A percentile compares a stretch with the other conserved stretches of the same genome.
Evolutionary conservation across 1,140 invertebrate genomes (phyloP).

Genomic region (Drosophila tsacasi): DNA sequence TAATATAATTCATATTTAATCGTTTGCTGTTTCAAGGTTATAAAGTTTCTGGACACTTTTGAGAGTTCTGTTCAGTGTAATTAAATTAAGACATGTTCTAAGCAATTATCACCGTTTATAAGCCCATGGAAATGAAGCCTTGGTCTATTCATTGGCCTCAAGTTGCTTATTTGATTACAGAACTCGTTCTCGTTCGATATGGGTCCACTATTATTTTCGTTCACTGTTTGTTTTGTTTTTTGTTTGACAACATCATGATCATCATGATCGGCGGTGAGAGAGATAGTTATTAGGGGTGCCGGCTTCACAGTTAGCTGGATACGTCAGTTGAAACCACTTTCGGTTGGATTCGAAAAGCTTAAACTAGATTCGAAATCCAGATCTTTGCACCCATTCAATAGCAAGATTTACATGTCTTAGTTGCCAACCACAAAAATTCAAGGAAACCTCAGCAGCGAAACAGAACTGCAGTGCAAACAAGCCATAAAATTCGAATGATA

Average conservation of each 20-base stretch:
- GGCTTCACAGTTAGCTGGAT: conserved; percentile 69
- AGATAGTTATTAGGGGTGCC: conserved; percentile 24
- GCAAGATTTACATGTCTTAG: conserved; percentile 42
- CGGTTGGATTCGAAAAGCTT: conserved; percentile 72
- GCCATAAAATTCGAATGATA: conserved; percentile 24
- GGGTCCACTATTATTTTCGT: conserved; percentile 19
- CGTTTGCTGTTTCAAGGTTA: too few species aligned
- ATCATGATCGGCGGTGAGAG: conserved; percentile 34
- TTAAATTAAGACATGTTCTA: conserved; percentile 4
- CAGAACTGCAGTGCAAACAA: conserved; percentile 44
- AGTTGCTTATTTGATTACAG: conserved; percentile 65
- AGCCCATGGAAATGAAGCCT: conserved; percentile 12
- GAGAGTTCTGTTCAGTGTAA: not conserved
- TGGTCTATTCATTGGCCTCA: conserved; percentile 15
- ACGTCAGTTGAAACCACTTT: conserved; percentile 76
- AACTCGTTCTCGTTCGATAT: conserved; percentile 47
- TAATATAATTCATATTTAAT: too few species aligned
- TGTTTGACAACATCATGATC: conserved; percentile 28
- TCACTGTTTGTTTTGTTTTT: conserved; percentile 38
- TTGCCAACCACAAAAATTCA: conserved; percentile 58
- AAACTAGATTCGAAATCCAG: conserved; percentile 54
- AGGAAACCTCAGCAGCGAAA: conserved; percentile 38
- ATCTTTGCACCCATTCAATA: conserved; percentile 33
- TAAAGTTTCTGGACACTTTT: not conserved
- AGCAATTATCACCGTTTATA: conserved; percentile 54